Evolutionary conservation across 2,113 vertebrate genomes (phyloP).

Genomic region (Macrotus californicus): DNA sequence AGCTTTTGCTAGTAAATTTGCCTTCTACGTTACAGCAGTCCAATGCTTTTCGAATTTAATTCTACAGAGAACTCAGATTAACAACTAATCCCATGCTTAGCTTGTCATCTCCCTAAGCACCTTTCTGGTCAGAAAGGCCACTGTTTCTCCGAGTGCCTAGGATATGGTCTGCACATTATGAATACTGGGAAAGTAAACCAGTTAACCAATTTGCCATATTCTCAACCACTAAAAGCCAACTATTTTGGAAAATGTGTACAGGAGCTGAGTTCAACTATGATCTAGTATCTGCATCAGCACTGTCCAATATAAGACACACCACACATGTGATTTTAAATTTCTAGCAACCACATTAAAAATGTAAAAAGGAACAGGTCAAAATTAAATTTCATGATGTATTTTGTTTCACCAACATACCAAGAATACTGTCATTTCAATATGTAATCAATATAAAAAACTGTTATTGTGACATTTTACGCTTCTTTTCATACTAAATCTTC

Average conservation of each 20-base stretch:
- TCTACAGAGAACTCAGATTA: background rate
- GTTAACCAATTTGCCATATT: background rate
- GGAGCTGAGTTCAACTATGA: background rate
- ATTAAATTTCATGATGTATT: background rate
- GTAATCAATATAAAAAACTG: background rate
- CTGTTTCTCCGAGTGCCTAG: background rate
- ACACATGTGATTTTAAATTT: background rate
- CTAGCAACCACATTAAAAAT: background rate
- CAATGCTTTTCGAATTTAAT: background rate
- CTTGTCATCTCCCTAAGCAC: background rate
- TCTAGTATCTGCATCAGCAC: background rate
- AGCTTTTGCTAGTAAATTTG: background rate
- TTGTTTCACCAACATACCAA: background rate
- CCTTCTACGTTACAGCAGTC: background rate
- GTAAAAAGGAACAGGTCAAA: background rate
- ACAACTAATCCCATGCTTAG: background rate
- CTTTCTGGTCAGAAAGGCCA: background rate
- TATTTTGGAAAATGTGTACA: background rate
- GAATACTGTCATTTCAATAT: background rate
- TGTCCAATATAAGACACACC: background rate
- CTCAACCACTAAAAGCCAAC: background rate
- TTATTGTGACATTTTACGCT: background rate
- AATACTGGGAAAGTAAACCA: background rate
- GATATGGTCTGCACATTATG: background rate
- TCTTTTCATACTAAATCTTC: background rate